Evolutionary conservation across 2,888 invertebrate species (phyloP).

Genomic region (Calliphora vomitoria): DNA sequence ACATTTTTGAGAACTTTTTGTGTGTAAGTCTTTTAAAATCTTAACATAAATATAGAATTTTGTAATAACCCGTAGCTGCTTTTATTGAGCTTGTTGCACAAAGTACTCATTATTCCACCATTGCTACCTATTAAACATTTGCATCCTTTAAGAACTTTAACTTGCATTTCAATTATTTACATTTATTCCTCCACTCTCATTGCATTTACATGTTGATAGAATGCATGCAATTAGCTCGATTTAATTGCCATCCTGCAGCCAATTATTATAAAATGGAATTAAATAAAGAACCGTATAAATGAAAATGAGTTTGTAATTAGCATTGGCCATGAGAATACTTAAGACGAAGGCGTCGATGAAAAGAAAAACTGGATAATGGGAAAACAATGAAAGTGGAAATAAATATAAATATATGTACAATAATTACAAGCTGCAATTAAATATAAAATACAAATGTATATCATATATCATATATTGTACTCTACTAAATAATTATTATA

Average conservation of each 20-base stretch:
- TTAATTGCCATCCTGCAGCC: slow-evolving; percentile 43
- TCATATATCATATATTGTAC: too few relatives aligned
- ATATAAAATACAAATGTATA: too few relatives aligned
- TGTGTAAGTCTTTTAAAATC: too few relatives aligned
- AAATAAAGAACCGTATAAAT: slow-evolving; percentile 28
- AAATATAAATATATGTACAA: not conserved
- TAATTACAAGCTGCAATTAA: too few relatives aligned
- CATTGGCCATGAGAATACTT: not conserved
- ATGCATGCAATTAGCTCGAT: slow-evolving; percentile 34
- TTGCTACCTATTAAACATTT: too few relatives aligned
- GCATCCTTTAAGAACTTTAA: not conserved
- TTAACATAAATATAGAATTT: too few relatives aligned
- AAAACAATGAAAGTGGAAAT: not conserved
- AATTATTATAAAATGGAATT: slow-evolving; percentile 56
- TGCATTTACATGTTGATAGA: not conserved
- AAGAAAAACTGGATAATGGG: not conserved
- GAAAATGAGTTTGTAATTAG: slow-evolving; percentile 50
- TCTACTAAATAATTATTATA: too few relatives aligned
- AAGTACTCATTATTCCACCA: too few relatives aligned
- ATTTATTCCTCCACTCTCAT: not conserved
- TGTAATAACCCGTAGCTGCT: too few relatives aligned
- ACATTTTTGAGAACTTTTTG: too few relatives aligned
- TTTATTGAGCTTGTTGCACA: too few relatives aligned
- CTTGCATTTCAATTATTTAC: not conserved
- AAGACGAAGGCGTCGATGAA: not conserved